Conservation (phyloP, 1,140 invertebrate species). For the Oscheius sp. region DNA sequence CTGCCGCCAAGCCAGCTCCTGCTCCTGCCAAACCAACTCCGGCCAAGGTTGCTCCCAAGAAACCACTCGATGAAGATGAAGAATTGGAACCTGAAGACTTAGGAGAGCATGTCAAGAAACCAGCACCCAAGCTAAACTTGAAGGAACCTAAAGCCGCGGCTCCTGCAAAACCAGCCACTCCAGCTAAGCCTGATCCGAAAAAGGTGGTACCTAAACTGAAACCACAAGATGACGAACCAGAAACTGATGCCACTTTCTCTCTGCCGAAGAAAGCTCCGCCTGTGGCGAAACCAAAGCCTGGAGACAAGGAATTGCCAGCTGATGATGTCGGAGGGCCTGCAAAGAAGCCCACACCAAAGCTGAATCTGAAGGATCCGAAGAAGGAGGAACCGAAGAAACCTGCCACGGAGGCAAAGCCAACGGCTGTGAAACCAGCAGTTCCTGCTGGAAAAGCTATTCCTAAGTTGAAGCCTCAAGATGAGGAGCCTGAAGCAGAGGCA, state of each 20-base stretch:
- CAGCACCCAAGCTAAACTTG: not conserved
- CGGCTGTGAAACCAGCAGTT: not conserved
- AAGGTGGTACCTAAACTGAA: not conserved
- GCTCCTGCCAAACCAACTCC: not conserved
- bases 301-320: slow-evolving; percentile 3
- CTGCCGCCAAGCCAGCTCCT: not conserved
- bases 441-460: not conserved
- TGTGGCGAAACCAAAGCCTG: not conserved
- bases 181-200: not conserved
- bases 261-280: not conserved
- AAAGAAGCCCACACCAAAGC: slow-evolving; percentile 4
- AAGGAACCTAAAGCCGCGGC: slow-evolving; percentile 1
- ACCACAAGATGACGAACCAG: not conserved
- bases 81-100: not conserved
- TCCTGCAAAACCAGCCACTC: not conserved
- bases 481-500: slow-evolving; percentile 2
- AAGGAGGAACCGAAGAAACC: no score
- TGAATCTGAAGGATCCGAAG: slow-evolving; percentile 12
- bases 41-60: not conserved
- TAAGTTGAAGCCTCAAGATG: not conserved
- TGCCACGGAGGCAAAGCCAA: not conserved
- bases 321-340: slow-evolving; percentile 9
- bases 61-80: not conserved
- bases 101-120: not conserved
- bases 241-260: not conserved